Conservation (phyloP, 2,113 vertebrate genomes). For the Sceloporus tristichus region DNA sequence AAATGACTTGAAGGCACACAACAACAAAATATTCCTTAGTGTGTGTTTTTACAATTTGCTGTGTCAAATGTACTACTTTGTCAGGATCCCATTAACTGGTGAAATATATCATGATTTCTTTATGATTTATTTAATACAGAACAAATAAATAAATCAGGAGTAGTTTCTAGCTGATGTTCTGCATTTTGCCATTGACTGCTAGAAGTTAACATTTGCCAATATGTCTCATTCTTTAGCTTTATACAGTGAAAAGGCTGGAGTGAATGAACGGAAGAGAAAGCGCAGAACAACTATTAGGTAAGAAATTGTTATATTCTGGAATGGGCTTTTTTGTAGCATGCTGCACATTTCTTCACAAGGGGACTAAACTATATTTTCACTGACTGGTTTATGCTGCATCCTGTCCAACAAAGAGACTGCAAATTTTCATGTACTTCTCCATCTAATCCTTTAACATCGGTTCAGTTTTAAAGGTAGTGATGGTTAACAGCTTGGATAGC, state of each 20-base stretch:
- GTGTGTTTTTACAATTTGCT: not conserved
- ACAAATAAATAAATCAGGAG: not conserved
- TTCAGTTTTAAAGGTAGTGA: not conserved
- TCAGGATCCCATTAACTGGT: not conserved
- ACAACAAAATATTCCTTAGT: not conserved
- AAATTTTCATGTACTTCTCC: not conserved
- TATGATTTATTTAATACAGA: not conserved
- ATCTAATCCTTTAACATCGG: not conserved
- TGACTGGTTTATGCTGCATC: too few relatives aligned
- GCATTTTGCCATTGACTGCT: constrained; percentile 7
- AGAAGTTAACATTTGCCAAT: constrained; percentile 24
- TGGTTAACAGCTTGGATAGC: not conserved
- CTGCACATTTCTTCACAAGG: not conserved
- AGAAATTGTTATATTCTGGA: constrained; percentile 19
- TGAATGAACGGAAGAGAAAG: constrained; percentile 95
- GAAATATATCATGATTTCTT: not conserved
- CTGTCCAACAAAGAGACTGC: not conserved
- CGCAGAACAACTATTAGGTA: constrained; percentile 98
- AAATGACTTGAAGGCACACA: too few relatives aligned
- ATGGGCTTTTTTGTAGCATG: not conserved
- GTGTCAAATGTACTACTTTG: too few relatives aligned
- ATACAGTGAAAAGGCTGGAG: constrained; percentile 94
- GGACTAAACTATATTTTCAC: not conserved
- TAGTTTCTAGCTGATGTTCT: not conserved
- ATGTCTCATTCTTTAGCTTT: constrained; percentile 80